Conservation (phyloP, 2,888 invertebrate genomes). For the Resseliella maxima region DNA sequence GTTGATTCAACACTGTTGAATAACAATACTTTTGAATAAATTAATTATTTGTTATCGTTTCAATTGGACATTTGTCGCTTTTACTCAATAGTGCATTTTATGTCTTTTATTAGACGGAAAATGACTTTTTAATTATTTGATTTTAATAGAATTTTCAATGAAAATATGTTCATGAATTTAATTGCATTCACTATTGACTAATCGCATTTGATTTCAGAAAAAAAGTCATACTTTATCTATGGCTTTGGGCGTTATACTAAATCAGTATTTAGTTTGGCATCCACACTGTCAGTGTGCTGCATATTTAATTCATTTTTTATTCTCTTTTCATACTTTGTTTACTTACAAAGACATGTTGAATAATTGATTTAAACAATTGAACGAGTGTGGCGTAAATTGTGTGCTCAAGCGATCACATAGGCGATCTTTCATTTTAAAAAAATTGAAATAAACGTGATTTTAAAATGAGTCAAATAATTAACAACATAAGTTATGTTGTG, state of each 20-base stretch:
- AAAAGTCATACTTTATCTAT: background rate
- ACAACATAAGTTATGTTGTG: background rate
- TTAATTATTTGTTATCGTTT: too few species aligned
- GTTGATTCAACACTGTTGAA: background rate
- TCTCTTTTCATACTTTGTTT: background rate
- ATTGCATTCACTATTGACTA: background rate
- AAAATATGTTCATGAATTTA: too few species aligned
- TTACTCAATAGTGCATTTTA: too few species aligned
- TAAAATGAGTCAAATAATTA: conserved; percentile 4
- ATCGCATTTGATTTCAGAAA: background rate
- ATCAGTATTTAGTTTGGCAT: background rate
- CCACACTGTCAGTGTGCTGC: background rate
- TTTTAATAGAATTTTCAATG: background rate
- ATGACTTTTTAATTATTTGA: too few species aligned
- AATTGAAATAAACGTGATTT: conserved; percentile 38
- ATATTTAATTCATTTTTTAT: background rate
- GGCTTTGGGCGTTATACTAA: background rate
- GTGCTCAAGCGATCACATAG: too few species aligned
- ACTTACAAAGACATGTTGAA: background rate
- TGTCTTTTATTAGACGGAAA: too few species aligned
- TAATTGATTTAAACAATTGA: conserved; percentile 12
- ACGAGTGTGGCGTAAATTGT: too few species aligned
- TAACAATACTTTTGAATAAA: too few species aligned
- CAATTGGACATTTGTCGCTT: too few species aligned
- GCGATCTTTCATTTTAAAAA: too few species aligned